Conservation (phyloP, 2,113 vertebrate species). For the Ranitomeya imitator region DNA sequence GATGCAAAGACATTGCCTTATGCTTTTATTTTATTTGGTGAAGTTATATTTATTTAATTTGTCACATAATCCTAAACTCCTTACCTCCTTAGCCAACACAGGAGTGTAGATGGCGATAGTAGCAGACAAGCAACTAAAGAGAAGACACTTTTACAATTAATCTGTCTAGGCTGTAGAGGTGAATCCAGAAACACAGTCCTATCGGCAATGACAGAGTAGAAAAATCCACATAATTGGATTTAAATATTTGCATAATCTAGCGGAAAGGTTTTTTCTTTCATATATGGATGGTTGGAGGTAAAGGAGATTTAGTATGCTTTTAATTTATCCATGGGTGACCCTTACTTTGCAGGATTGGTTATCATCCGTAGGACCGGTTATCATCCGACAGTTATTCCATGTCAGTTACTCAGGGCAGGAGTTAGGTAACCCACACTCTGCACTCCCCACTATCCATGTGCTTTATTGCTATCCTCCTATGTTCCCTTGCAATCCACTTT, state of each 20-base stretch:
- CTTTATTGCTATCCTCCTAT: no score
- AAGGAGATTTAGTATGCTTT: background rate
- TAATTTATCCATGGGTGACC: background rate
- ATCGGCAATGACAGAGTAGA: background rate
- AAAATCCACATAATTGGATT: constrained; percentile 7
- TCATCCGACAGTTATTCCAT: no score
- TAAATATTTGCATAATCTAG: background rate
- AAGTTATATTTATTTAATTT: background rate
- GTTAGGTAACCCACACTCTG: no score
- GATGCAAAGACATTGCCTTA: background rate
- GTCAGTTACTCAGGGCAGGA: no score
- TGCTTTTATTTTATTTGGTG: background rate
- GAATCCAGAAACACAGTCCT: background rate
- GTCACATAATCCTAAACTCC: background rate
- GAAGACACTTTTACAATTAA: background rate
- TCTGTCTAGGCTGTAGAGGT: background rate
- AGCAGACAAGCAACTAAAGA: background rate
- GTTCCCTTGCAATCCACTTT: no score
- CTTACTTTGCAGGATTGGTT: background rate
- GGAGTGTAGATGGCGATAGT: background rate
- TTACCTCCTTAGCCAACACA: background rate
- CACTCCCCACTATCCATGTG: no score
- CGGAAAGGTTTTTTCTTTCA: background rate
- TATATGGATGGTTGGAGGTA: background rate
- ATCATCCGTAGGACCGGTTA: background rate